Evolutionary conservation across 2,888 invertebrate genomes (phyloP).

Genomic region (Mythimna lalbum): DNA sequence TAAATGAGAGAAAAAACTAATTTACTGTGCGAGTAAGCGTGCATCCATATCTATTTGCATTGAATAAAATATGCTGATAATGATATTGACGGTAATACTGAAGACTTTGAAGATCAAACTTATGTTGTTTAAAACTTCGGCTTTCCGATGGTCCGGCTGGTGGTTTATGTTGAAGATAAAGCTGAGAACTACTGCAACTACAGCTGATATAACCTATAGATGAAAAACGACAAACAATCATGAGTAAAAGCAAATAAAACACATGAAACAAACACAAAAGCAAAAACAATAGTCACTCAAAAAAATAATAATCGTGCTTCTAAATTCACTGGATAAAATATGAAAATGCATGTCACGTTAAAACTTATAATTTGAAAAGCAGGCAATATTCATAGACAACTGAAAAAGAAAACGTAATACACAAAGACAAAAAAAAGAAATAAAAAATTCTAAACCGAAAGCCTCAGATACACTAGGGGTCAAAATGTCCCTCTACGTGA

Average conservation of each 20-base stretch:
- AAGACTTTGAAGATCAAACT: constrained; percentile 91
- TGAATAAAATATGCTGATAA: constrained; percentile 91
- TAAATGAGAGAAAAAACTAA: background rate
- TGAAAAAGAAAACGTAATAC: too few relatives aligned
- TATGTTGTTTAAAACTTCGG: constrained; percentile 91
- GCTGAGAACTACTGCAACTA: constrained; percentile 91
- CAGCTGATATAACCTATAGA: constrained; percentile 90
- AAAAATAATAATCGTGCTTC: background rate
- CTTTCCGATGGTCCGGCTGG: constrained; percentile 89
- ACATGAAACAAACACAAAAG: constrained; percentile 21
- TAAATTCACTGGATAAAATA: background rate
- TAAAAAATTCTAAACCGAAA: too few relatives aligned
- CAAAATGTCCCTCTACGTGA: too few relatives aligned
- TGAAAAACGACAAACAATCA: constrained; percentile 74
- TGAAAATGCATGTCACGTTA: background rate
- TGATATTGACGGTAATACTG: constrained; percentile 91
- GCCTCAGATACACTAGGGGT: too few relatives aligned
- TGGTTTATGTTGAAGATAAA: constrained; percentile 92
- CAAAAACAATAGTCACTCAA: background rate
- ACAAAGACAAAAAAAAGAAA: too few relatives aligned
- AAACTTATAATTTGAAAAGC: too few relatives aligned
- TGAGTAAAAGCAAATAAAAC: constrained; percentile 66
- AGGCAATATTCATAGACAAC: too few relatives aligned
- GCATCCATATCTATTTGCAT: constrained; percentile 82
- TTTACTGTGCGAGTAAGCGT: constrained; percentile 39